Evolutionary conservation across 2,797 vertebrate species (phyloP).

Genomic region (Vireo griseus): DNA sequence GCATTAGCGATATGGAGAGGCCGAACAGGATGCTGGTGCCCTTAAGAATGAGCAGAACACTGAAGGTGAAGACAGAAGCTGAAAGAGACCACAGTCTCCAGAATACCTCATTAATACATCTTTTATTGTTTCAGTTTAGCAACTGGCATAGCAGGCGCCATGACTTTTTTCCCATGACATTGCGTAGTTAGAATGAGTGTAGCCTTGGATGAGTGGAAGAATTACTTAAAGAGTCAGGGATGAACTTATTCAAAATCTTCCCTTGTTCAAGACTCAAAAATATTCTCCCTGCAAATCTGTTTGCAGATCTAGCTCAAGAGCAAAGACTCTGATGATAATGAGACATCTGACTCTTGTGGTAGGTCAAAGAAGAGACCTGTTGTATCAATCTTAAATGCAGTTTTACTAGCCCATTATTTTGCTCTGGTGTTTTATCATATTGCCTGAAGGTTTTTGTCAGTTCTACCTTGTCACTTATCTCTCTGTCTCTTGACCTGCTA

Average conservation of each 20-base stretch:
- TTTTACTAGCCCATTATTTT: constrained; percentile 32
- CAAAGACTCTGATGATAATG: background rate
- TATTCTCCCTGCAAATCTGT: background rate
- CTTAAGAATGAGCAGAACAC: background rate
- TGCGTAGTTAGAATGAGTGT: background rate
- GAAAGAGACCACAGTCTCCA: background rate
- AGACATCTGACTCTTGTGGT: background rate
- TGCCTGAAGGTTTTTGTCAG: background rate
- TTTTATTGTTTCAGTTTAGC: background rate
- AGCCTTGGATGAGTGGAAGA: background rate
- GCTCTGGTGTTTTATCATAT: background rate
- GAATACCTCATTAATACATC: background rate
- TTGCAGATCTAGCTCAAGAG: constrained; percentile 1
- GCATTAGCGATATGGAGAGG: background rate
- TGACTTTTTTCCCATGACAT: background rate
- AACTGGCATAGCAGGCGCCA: background rate
- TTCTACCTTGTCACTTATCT: background rate
- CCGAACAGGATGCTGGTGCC: background rate
- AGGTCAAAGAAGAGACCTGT: background rate
- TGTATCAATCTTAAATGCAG: background rate
- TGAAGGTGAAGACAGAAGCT: background rate
- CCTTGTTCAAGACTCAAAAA: background rate
- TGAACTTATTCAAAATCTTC: background rate
- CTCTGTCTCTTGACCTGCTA: background rate
- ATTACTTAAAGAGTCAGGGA: background rate